Conservation (phyloP, 2,888 invertebrate genomes). For the Priocnemis perturbator region DNA sequence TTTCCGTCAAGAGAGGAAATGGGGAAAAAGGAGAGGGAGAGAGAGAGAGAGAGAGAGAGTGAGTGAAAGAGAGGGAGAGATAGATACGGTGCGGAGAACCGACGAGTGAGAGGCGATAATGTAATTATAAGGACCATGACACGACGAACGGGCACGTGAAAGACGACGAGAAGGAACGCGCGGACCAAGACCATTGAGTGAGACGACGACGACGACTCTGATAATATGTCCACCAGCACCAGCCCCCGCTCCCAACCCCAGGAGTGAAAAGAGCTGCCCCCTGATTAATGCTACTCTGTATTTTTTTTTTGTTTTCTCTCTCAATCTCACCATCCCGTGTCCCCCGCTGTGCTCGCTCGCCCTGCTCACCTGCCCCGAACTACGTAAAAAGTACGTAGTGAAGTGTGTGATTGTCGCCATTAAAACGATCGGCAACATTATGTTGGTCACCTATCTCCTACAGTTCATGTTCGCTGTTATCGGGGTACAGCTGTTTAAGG, state of each 20-base stretch:
- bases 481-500: conserved; percentile 99
- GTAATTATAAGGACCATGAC: conserved; percentile 3
- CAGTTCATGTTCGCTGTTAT: conserved; percentile 99
- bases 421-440: conserved; percentile 99
- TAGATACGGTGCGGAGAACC: neutral
- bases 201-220: neutral
- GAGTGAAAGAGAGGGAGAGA: conserved; percentile 1
- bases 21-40: neutral
- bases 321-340: conserved; percentile 68
- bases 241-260: conserved; percentile 11
- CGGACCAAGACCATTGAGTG: conserved; percentile 3
- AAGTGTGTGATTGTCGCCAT: conserved; percentile 99
- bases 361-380: conserved; percentile 67
- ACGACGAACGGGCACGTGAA: conserved; percentile 13
- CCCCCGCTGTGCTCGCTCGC: conserved; percentile 69
- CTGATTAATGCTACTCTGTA: conserved; percentile 68
- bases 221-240: neutral
- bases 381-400: conserved; percentile 92
- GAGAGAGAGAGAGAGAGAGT: neutral
- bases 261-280: conserved; percentile 41
- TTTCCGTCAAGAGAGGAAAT: neutral
- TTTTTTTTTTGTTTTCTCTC: conserved; percentile 71
- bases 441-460: conserved; percentile 99
- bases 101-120: too few relatives aligned
- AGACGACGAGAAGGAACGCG: conserved; percentile 27